Percentiles rank a stretch among this genome's conserved stretches.
phyloP scores from a whole-genome alignment of 2,113 vertebrate genomes.

The Gorilla gorilla region DNA sequence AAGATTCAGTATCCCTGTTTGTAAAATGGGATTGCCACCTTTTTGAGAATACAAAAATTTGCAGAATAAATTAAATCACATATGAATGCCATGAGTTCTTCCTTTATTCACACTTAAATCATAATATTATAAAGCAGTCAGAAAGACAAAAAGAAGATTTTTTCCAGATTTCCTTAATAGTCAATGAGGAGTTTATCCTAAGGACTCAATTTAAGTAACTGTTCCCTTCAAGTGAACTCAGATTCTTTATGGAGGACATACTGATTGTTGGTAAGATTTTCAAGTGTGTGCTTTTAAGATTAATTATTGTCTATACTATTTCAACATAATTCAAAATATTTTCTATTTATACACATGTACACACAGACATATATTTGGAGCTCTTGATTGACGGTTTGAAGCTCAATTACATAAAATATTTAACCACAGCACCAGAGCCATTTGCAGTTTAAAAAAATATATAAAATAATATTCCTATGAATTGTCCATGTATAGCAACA shows the following conservation, averaged over 20 bases:
- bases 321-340: constrained; percentile 21
- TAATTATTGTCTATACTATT: constrained; percentile 16
- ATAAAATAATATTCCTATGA: constrained; percentile 87
- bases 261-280: constrained; percentile 51
- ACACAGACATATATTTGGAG: neutral
- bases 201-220: constrained; percentile 24
- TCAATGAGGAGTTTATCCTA: constrained; percentile 32
- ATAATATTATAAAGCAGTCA: neutral
- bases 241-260: neutral
- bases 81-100: neutral
- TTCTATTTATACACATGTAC: neutral
- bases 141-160: neutral
- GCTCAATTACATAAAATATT: constrained; percentile 62
- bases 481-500: constrained; percentile 86
- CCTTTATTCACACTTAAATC: constrained; percentile 1
- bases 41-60: neutral
- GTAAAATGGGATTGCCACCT: neutral
- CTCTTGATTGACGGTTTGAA: constrained; percentile 43
- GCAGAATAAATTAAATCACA: neutral
- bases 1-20: neutral
- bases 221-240: constrained; percentile 35
- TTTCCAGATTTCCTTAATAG: constrained; percentile 34
- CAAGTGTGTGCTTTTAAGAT: constrained; percentile 46
- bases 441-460: constrained; percentile 75
- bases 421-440: constrained; percentile 63